Conservation (phyloP, 2,888 invertebrate genomes). For the Syrista parreyssii region DNA sequence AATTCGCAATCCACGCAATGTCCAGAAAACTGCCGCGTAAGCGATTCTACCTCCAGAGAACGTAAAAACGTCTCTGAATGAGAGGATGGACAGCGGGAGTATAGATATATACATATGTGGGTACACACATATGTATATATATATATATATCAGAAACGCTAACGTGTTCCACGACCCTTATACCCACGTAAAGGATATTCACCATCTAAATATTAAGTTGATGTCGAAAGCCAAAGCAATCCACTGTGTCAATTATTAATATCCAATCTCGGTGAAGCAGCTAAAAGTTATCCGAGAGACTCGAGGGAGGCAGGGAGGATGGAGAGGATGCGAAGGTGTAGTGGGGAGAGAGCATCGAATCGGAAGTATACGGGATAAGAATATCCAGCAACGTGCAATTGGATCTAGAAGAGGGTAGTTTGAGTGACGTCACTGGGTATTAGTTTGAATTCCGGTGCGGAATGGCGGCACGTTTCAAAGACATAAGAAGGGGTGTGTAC, state of each 20-base stretch:
- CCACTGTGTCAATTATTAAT: background rate
- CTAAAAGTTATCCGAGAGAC: background rate
- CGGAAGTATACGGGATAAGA: background rate
- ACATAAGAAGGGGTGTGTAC: background rate
- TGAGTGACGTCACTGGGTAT: background rate
- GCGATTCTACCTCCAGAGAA: background rate
- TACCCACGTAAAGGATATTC: background rate
- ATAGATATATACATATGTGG: too few relatives aligned
- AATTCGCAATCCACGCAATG: background rate
- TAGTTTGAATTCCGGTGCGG: background rate
- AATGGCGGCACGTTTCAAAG: background rate
- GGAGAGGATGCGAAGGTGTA: background rate
- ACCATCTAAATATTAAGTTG: background rate
- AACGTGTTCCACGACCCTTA: background rate
- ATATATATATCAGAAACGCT: background rate
- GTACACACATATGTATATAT: too few relatives aligned
- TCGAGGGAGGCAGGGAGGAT: background rate
- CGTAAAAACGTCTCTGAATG: too few relatives aligned
- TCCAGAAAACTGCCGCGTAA: background rate
- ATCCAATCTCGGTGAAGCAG: background rate
- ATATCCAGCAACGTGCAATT: background rate
- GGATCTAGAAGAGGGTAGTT: background rate
- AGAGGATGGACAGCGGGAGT: too few relatives aligned
- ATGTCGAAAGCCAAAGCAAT: background rate
- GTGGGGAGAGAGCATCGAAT: background rate